phyloP scores from a whole-genome alignment of 1,140 invertebrate species.

The Acromyrmex echinatior region DNA sequence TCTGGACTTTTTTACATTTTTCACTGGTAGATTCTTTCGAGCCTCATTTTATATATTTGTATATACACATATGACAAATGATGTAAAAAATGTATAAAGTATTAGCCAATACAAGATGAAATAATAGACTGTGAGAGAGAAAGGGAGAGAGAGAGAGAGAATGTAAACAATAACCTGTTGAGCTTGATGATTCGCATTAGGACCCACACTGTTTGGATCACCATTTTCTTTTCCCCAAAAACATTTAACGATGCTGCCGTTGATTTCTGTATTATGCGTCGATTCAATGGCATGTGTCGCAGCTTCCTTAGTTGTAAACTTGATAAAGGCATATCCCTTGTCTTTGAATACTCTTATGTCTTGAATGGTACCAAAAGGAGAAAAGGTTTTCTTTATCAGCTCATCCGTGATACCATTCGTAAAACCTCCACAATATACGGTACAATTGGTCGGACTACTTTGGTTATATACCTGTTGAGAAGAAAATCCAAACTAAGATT shows the following conservation, averaged over 20 bases:
- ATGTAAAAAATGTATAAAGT: not conserved
- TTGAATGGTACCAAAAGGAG: constrained; percentile 97
- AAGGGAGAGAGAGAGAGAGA: too few relatives aligned
- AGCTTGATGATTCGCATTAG: constrained; percentile 87
- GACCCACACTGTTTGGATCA: constrained; percentile 90
- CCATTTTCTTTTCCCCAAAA: constrained; percentile 99
- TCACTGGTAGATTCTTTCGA: too few relatives aligned
- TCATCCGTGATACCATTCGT: constrained; percentile 97
- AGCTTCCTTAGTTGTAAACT: constrained; percentile 98
- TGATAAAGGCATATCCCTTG: constrained; percentile 99
- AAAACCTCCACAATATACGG: constrained; percentile 99
- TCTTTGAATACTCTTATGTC: constrained; percentile 99
- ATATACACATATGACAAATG: not conserved
- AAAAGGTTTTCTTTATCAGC: constrained; percentile 98
- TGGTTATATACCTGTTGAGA: constrained; percentile 94
- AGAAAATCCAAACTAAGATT: not conserved
- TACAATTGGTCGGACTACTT: constrained; percentile 99
- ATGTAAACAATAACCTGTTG: constrained; percentile 84
- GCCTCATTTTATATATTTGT: too few relatives aligned
- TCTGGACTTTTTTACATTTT: too few relatives aligned
- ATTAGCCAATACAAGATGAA: not conserved
- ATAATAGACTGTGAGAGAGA: too few relatives aligned
- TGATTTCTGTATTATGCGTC: constrained; percentile 98
- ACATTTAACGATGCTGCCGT: constrained; percentile 98
- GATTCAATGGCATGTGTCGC: constrained; percentile 99